Base-by-base conservation (phyloP, 2,113 vertebrate genomes). In the Muntiacus reevesi region DNA sequence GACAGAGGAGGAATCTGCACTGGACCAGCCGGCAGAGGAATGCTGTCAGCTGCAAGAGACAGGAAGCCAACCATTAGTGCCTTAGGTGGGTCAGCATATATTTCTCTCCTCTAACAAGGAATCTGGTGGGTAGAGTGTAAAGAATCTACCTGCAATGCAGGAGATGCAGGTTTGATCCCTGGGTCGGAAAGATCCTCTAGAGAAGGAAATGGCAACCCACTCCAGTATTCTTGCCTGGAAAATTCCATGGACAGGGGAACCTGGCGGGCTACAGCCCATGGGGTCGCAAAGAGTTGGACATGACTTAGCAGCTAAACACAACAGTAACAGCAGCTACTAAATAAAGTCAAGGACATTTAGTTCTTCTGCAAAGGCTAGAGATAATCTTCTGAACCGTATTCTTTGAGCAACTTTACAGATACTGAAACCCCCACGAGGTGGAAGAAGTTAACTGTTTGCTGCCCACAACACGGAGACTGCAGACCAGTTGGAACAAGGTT, bases 71-170 rank as follows among this genome's bases (percentile, higher is more conserved):
- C 13, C 47, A 1, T 17, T 27, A 47, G 30, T 8, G 43, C 10
- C 74, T 40, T 78, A 28, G 21, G 28, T 0, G 4, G n/a, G 21
- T 79, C 16, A 12, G 25, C 3, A 3, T 4, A 5, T 4, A 8
- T 9, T 30, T 21, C 23, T 78, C 43, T 85, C 50, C 47, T 64
- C 25, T 52, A 79, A 28, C 5, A 57, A 67, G 40, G 27, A 23
- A 43, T 17, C 23, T 43, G 71, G 1, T 0, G 36, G 2, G 11
- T 43, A 43, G 12, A 43, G 11, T 3, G 36, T 76, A 76, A 43
- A 76, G 23, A 43, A 43, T 12, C 36, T 6, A 14, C 23, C 36
- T 27, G 3, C 71, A 27, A 0, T 27, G 23, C 23, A 76, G 12
- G 36, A 43, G 36, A 27, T 14, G 6, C 21, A 4, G 71, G 23